Conservation (phyloP, 2,113 vertebrate species). For the Leuciscus idus region DNA sequence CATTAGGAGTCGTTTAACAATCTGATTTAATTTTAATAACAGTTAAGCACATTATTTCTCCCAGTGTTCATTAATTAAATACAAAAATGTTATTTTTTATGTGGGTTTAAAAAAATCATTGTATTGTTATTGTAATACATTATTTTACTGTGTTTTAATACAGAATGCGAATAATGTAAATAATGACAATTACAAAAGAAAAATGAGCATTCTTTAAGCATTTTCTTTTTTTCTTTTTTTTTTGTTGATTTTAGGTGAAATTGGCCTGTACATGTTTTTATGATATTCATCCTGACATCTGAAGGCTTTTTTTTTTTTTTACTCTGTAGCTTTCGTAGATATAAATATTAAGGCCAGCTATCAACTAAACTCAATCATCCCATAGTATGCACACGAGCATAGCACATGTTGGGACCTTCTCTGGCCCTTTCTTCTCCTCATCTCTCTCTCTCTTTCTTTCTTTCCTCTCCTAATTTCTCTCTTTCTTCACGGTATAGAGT, state of each 20-base stretch:
- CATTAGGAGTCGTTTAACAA: not conserved
- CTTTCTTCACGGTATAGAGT: conserved; percentile 41
- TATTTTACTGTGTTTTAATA: not conserved
- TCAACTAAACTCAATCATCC: not conserved
- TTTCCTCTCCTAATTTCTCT: conserved; percentile 40
- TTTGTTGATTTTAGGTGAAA: not conserved
- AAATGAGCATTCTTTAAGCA: not conserved
- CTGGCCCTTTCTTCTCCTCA: conserved; percentile 12
- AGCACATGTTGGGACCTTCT: not conserved
- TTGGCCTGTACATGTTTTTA: not conserved
- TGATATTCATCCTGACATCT: not conserved
- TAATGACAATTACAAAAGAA: not conserved
- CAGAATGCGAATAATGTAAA: not conserved
- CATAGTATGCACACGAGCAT: not conserved
- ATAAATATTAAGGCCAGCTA: not conserved
- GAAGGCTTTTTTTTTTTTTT: not conserved
- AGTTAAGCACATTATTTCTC: not conserved
- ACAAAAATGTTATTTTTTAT: not conserved
- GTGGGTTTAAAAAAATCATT: not conserved
- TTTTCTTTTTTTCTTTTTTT: no score
- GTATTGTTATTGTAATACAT: not conserved
- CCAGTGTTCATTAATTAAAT: not conserved
- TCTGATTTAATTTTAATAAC: not conserved
- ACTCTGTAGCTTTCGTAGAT: not conserved
- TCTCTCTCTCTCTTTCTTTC: conserved; percentile 30